A percentile compares a stretch with the other conserved stretches of the same genome.
Evolutionary conservation across 2,797 vertebrate genomes (phyloP).

Genomic region (Zalophus californianus): DNA sequence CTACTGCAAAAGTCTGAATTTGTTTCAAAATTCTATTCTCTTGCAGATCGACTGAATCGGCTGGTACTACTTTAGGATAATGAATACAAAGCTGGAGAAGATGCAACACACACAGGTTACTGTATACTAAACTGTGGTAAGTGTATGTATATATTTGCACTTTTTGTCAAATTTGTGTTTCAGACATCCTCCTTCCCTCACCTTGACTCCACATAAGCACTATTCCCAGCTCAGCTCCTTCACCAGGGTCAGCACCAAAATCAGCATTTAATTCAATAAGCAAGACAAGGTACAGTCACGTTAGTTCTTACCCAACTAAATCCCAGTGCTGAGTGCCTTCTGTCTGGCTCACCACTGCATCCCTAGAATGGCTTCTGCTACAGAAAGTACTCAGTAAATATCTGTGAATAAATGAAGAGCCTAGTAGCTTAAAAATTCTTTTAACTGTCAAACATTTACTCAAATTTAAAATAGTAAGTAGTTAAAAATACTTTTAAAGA

Average conservation of each 20-base stretch:
- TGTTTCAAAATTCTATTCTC: background rate
- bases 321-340: background rate
- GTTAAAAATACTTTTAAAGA: constrained; percentile 63
- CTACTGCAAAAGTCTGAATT: background rate
- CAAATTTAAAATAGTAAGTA: constrained; percentile 23
- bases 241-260: background rate
- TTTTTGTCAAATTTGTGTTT: background rate
- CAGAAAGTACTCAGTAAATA: background rate
- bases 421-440: constrained; percentile 32
- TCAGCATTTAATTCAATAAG: background rate
- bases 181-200: background rate
- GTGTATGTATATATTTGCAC: background rate
- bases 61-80: background rate
- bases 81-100: background rate
- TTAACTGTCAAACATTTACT: constrained; percentile 32
- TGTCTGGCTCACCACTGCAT: background rate
- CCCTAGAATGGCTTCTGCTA: background rate
- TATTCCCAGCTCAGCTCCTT: background rate
- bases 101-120: background rate
- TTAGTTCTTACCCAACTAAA: background rate
- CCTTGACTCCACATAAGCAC: background rate
- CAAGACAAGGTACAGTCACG: background rate
- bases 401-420: background rate
- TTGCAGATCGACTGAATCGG: background rate
- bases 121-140: background rate